Percentiles rank a stretch among this genome's conserved stretches.
Conservation (phyloP, 2,797 vertebrate species). For the Cichlasoma orientale region DNA sequence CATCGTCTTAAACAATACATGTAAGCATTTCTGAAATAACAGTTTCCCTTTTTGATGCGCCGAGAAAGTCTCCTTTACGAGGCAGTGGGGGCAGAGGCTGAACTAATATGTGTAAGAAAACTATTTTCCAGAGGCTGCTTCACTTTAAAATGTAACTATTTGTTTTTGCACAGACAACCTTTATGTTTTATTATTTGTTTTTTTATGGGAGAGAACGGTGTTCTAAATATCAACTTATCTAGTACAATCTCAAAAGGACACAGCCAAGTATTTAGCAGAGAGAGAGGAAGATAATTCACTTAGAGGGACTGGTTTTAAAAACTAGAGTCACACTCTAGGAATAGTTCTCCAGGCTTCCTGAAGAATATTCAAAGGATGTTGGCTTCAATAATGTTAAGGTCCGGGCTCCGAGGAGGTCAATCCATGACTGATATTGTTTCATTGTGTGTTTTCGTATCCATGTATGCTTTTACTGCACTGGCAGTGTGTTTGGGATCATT, state of each 20-base stretch:
- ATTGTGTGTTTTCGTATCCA: too few relatives aligned
- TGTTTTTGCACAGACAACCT: too few relatives aligned
- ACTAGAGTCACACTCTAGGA: not conserved
- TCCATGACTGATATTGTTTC: too few relatives aligned
- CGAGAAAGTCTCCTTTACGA: not conserved
- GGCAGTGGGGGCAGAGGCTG: not conserved
- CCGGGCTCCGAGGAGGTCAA: too few relatives aligned
- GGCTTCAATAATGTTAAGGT: too few relatives aligned
- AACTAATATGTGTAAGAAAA: not conserved
- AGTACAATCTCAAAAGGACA: not conserved
- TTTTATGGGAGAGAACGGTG: not conserved
- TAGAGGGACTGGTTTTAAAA: not conserved
- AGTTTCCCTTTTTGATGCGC: not conserved
- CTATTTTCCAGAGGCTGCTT: too few relatives aligned
- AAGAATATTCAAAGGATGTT: too few relatives aligned
- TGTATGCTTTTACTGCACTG: too few relatives aligned
- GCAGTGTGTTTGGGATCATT: too few relatives aligned
- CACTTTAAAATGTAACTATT: too few relatives aligned
- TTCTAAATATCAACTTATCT: not conserved
- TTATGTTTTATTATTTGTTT: not conserved
- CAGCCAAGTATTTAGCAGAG: not conserved
- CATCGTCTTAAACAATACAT: not conserved
- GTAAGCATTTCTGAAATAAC: not conserved
- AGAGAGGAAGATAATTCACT: not conserved
- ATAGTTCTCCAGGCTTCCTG: too few relatives aligned